A percentile compares a stretch with the other conserved stretches of the same genome.
phyloP scores from a whole-genome alignment of 2,113 vertebrate genomes.

The Rhabdornis inornatus region DNA sequence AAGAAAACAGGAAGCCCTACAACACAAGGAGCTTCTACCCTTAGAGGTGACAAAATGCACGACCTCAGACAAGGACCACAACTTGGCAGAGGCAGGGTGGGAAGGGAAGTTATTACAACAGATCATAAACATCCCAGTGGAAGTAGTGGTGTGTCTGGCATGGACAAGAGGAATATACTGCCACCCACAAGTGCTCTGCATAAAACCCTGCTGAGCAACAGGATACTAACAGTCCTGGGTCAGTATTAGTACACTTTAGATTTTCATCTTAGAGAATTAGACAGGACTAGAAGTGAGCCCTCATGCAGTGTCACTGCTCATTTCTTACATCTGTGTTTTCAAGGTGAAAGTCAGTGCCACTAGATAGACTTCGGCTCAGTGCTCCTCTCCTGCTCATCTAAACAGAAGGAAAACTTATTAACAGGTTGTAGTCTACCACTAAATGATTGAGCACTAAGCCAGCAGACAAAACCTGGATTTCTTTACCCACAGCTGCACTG shows the following conservation, averaged over 20 bases:
- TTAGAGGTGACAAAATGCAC: not conserved
- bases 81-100: accelerated
- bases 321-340: not conserved
- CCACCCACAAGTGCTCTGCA: not conserved
- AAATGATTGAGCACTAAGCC: not conserved
- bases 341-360: not conserved
- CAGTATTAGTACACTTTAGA: accelerated
- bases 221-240: not conserved
- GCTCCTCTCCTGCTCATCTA: not conserved
- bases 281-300: not conserved
- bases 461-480: not conserved
- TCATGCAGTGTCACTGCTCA: not conserved
- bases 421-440: not conserved
- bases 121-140: not conserved
- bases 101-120: not conserved
- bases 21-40: not conserved
- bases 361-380: not conserved
- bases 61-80: not conserved
- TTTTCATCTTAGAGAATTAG: not conserved
- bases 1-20: not conserved
- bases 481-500: not conserved
- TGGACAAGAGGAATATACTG: not conserved
- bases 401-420: not conserved
- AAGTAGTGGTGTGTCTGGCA: not conserved
- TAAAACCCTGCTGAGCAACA: not conserved